Conservation (phyloP, 2,113 vertebrate species). For the Lipotes vexillifer region DNA sequence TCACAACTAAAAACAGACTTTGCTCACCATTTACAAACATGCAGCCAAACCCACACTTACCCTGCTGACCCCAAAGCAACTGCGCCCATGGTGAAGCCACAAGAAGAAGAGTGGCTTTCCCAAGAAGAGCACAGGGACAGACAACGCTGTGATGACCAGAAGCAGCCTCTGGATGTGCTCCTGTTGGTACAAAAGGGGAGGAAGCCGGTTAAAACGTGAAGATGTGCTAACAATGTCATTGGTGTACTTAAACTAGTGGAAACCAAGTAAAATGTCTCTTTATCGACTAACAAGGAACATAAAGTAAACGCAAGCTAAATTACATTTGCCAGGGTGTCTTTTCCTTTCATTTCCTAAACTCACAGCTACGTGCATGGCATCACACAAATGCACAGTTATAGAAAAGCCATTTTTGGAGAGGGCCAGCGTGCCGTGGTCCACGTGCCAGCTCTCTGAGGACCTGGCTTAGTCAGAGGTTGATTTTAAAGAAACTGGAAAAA, state of each 20-base stretch:
- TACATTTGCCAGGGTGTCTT: fast-evolving
- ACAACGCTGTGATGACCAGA: slow-evolving; percentile 85
- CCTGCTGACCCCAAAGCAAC: slow-evolving; percentile 86
- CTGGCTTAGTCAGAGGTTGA: neutral
- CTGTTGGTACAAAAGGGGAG: slow-evolving; percentile 69
- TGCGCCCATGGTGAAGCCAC: slow-evolving; percentile 89
- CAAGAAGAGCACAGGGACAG: slow-evolving; percentile 91
- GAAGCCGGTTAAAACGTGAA: fast-evolving
- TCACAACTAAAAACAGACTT: fast-evolving
- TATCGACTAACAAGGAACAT: neutral
- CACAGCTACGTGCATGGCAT: neutral
- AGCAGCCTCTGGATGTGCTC: slow-evolving; percentile 87
- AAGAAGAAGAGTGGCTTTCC: slow-evolving; percentile 95
- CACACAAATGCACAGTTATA: fast-evolving
- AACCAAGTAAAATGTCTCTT: neutral
- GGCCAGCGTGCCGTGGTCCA: neutral
- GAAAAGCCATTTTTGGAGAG: neutral
- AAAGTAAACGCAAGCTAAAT: neutral
- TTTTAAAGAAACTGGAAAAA: neutral
- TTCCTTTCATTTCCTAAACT: neutral
- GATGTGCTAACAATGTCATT: fast-evolving
- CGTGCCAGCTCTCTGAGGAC: neutral
- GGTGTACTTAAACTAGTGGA: fast-evolving
- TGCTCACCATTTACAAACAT: fast-evolving
- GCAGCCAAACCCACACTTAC: slow-evolving; percentile 74